Evolutionary conservation across 2,888 invertebrate species (phyloP), one percentile per base, ranked within the genome.

Genomic region (Xestobium rufovillosum): DNA sequence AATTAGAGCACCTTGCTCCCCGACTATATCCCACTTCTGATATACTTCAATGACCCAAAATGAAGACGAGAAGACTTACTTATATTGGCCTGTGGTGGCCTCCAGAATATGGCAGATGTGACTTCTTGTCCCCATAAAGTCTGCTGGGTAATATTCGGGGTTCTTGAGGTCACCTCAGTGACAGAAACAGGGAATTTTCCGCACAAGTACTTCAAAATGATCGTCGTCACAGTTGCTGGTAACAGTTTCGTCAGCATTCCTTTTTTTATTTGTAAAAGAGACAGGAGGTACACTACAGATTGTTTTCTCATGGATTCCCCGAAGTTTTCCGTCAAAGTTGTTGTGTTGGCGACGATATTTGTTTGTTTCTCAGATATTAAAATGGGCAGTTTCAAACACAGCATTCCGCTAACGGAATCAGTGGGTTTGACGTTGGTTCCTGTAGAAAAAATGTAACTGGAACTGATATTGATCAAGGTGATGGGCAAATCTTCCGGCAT

Each of bases 31-130:
- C n/a, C n/a, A n/a, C n/a, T n/a, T n/a, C n/a, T n/a, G n/a, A n/a
- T n/a, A n/a, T n/a, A n/a, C n/a, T n/a, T n/a, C n/a, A n/a, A n/a
- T n/a, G n/a, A n/a, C n/a, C n/a, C n/a, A n/a, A n/a, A n/a, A n/a
- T n/a, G n/a, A n/a, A n/a, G n/a, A n/a, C n/a, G n/a, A n/a, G n/a
- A n/a, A n/a, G n/a, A n/a, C 78, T 72, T 60, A 83, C 83, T 77
- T 44, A 81, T 80, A 60, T 83, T 83, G 35, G 82, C 80, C 60
- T 83, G 83, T 1, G 82, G 80, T 8, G 83, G 83, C 46, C 80
- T 68, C 81, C 81, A 83, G 53, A 80, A 82, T 35, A 83, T 65
- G 0, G 77, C 73, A 26, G 71, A 69, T 3, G 72, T 72, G 1
- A 83, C 70, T 4, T 73, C 70, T 43, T 81, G 77, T 1, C 80